Evolutionary conservation across 1,140 invertebrate genomes (phyloP).

Genomic region (Megalopta genalis): DNA sequence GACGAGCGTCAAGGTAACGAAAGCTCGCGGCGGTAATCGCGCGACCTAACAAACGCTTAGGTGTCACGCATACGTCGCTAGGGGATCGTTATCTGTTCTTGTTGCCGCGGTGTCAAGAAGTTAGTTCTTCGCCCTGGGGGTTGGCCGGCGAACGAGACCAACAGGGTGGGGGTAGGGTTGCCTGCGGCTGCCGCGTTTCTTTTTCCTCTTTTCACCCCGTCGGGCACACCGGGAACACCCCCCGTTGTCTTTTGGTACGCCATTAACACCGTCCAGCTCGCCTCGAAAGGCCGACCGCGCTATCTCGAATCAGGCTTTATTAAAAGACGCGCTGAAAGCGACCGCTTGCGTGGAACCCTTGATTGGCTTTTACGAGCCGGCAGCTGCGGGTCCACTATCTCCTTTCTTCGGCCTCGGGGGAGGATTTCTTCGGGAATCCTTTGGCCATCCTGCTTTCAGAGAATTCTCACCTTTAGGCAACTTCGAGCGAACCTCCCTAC

Average conservation of each 20-base stretch:
- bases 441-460: no score
- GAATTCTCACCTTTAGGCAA: no score
- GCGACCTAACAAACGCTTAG: conserved; percentile 65
- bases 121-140: conserved; percentile 48
- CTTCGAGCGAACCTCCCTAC: no score
- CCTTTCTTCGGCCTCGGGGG: background rate
- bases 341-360: conserved; percentile 37
- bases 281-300: conserved; percentile 14
- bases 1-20: conserved; percentile 40
- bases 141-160: conserved; percentile 12
- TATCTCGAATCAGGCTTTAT: conserved; percentile 59
- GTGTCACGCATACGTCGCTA: conserved; percentile 61
- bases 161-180: conserved; percentile 18
- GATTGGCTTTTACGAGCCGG: conserved; percentile 53
- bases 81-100: conserved; percentile 60
- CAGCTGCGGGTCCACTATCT: background rate
- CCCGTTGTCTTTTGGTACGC: conserved; percentile 46
- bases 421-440: background rate
- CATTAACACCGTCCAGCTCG: conserved; percentile 32
- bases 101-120: conserved; percentile 55
- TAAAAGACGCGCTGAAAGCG: conserved; percentile 51
- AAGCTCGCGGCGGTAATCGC: conserved; percentile 53
- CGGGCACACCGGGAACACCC: conserved; percentile 35
- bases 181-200: conserved; percentile 1
- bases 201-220: conserved; percentile 16